Conservation (phyloP, 2,797 vertebrate genomes). For the Notoglanidium macrostoma region DNA sequence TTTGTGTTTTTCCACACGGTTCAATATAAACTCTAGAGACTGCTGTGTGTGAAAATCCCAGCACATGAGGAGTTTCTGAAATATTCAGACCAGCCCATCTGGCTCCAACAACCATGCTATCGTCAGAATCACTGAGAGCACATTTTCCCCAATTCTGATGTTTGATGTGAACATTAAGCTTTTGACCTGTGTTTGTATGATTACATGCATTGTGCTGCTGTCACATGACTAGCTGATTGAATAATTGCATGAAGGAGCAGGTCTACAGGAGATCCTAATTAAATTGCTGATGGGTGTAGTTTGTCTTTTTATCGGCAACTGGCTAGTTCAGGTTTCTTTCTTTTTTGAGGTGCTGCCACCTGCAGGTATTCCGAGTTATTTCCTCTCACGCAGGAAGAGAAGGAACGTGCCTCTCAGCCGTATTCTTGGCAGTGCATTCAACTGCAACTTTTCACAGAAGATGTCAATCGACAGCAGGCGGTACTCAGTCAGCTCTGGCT, state of each 20-base stretch:
- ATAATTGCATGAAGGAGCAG: background rate
- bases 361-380: background rate
- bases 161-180: background rate
- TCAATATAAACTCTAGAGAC: background rate
- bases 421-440: background rate
- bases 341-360: background rate
- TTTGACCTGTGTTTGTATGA: background rate
- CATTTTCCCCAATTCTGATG: background rate
- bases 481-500: background rate
- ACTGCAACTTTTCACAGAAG: conserved; percentile 4
- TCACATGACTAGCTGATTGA: background rate
- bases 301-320: background rate
- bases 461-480: background rate
- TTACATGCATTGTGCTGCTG: background rate
- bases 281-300: background rate
- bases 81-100: background rate
- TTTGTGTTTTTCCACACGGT: background rate
- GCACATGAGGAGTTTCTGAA: background rate
- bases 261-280: background rate
- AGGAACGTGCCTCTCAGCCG: background rate
- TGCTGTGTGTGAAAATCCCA: background rate
- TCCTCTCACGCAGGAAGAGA: background rate
- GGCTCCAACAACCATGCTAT: background rate
- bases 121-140: background rate
- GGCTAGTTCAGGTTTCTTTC: background rate